Conservation (phyloP, 2,797 vertebrate genomes). For the Lutjanus argentimaculatus region DNA sequence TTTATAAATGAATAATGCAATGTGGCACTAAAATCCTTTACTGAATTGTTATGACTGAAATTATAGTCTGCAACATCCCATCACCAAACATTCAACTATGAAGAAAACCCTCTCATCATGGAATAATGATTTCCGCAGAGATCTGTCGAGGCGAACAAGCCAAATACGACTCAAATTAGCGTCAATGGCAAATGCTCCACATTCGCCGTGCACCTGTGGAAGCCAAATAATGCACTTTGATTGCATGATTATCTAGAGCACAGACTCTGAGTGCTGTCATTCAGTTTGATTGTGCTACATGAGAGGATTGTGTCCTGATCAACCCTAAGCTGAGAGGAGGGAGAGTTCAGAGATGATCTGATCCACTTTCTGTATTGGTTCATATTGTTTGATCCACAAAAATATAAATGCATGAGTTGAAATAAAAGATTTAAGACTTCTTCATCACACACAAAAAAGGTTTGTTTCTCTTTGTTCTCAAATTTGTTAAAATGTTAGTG, state of each 20-base stretch:
- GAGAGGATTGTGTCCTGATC: conserved; percentile 72
- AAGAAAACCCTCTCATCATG: conserved; percentile 52
- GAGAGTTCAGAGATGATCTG: conserved; percentile 53
- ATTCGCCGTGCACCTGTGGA: conserved; percentile 77
- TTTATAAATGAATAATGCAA: conserved; percentile 21
- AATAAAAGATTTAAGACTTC: too few species aligned
- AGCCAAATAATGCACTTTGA: conserved; percentile 84
- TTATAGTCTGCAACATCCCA: conserved; percentile 48
- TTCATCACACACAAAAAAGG: too few species aligned
- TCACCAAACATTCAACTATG: conserved; percentile 56
- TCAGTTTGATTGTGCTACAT: conserved; percentile 72
- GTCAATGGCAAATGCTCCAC: conserved; percentile 62
- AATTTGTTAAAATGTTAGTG: too few species aligned
- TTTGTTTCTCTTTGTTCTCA: too few species aligned
- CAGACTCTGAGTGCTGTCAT: conserved; percentile 73
- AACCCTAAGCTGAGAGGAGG: conserved; percentile 57
- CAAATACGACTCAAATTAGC: conserved; percentile 76
- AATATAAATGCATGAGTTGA: too few species aligned
- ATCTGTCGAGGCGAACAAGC: conserved; percentile 59
- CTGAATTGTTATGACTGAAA: conserved; percentile 43
- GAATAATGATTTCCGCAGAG: conserved; percentile 64
- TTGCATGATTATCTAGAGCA: conserved; percentile 80
- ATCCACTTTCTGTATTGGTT: conserved; percentile 64
- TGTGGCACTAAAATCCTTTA: conserved; percentile 6
- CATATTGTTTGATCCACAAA: background rate